Conservation (phyloP, 2,888 invertebrate genomes). For the Apocheima hispidaria region DNA sequence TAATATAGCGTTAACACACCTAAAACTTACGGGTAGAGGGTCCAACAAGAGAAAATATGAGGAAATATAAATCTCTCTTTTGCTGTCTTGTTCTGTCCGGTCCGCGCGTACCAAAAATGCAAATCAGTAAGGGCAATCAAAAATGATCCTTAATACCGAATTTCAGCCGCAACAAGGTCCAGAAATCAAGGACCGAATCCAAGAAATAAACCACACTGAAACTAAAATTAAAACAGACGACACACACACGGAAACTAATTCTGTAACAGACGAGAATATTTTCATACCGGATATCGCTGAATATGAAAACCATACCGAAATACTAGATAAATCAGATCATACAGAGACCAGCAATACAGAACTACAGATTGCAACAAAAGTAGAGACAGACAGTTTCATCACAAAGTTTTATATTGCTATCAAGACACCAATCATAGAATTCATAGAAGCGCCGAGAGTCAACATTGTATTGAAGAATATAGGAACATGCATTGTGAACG, state of each 20-base stretch:
- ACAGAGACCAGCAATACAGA: constrained; percentile 12
- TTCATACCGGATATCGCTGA: background rate
- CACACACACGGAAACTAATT: constrained; percentile 1
- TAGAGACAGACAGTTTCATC: constrained; percentile 30
- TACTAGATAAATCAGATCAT: background rate
- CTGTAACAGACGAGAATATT: background rate
- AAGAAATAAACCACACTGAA: constrained; percentile 35
- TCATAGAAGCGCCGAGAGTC: constrained; percentile 65
- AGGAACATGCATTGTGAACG: constrained; percentile 76
- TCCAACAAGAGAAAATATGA: no score
- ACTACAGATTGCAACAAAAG: background rate
- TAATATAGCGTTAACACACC: no score
- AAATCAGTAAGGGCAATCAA: no score
- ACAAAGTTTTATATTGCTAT: constrained; percentile 55
- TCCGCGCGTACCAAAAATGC: no score
- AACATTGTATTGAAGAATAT: constrained; percentile 66
- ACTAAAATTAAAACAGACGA: constrained; percentile 15
- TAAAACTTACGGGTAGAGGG: no score
- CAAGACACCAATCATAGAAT: constrained; percentile 52
- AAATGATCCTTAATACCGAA: background rate
- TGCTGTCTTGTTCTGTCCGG: no score
- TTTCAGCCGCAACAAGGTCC: constrained; percentile 62
- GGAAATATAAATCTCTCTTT: no score
- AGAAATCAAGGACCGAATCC: constrained; percentile 66
- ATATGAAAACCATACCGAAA: background rate